A percentile compares a stretch with the other conserved stretches of the same genome.
Conservation (phyloP, 1,140 invertebrate genomes). For the Psix sp. region DNA sequence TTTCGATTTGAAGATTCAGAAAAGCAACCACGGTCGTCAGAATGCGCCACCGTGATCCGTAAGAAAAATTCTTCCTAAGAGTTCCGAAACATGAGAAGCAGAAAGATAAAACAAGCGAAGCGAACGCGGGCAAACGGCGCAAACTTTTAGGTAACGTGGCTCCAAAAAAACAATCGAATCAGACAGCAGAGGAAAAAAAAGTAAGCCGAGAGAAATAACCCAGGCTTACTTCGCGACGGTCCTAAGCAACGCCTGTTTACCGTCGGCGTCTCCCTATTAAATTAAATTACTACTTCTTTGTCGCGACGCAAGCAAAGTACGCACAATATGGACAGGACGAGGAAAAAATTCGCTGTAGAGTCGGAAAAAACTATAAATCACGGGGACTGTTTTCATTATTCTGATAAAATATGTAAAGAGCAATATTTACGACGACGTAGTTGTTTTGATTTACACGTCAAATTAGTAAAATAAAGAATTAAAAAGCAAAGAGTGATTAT, state of each 20-base stretch:
- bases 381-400: too few species aligned
- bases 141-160: slow-evolving; percentile 40
- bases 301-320: slow-evolving; percentile 13
- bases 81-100: slow-evolving; percentile 34
- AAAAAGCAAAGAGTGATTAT: too few species aligned
- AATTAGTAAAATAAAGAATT: too few species aligned
- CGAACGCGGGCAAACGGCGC: slow-evolving; percentile 40
- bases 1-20: slow-evolving; percentile 44
- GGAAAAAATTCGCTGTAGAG: neutral
- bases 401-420: too few species aligned
- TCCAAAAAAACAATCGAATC: slow-evolving; percentile 18
- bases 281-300: slow-evolving; percentile 50
- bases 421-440: too few species aligned
- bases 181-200: slow-evolving; percentile 19
- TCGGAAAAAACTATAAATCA: neutral
- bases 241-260: slow-evolving; percentile 15
- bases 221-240: slow-evolving; percentile 12
- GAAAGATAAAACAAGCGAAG: slow-evolving; percentile 50
- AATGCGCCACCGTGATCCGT: slow-evolving; percentile 34
- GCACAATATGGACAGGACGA: slow-evolving; percentile 16
- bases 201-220: slow-evolving; percentile 4
- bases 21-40: slow-evolving; percentile 45
- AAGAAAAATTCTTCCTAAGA: slow-evolving; percentile 43
- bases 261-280: slow-evolving; percentile 33
- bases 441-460: too few species aligned